Evolutionary conservation across 2,113 vertebrate genomes (phyloP).

Genomic region (Forbesichthys papilliferus): DNA sequence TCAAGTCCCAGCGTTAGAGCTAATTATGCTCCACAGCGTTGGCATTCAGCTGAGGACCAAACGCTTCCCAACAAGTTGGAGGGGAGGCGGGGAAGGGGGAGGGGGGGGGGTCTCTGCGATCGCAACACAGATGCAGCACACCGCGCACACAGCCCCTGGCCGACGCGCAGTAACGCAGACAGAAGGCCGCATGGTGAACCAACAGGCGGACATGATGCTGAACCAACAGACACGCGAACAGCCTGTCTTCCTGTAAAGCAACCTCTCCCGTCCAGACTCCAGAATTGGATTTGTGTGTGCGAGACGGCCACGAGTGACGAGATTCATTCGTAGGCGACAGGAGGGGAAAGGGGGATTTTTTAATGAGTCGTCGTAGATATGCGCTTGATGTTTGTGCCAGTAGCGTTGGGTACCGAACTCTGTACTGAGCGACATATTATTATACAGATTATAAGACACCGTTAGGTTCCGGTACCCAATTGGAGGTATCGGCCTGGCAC

Average conservation of each 20-base stretch:
- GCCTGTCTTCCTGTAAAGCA: constrained; percentile 26
- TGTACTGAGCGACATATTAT: too few relatives aligned
- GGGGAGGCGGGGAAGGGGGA: constrained; percentile 10
- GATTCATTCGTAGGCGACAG: constrained; percentile 51
- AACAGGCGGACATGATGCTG: neutral
- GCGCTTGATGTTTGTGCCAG: constrained; percentile 25
- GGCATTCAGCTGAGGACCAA: constrained; percentile 41
- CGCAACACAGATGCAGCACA: constrained; percentile 50
- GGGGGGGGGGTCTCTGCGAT: constrained; percentile 50
- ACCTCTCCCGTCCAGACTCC: constrained; percentile 11
- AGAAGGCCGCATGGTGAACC: constrained; percentile 37
- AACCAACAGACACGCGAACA: constrained; percentile 11
- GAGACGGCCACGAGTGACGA: constrained; percentile 22
- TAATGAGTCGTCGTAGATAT: constrained; percentile 44
- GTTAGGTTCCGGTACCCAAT: too few relatives aligned
- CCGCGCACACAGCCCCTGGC: constrained; percentile 32
- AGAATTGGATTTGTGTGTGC: constrained; percentile 22
- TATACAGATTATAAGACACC: too few relatives aligned
- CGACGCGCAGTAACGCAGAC: constrained; percentile 44
- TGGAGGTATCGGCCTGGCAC: too few relatives aligned
- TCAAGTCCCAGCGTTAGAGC: constrained; percentile 62
- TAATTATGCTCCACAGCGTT: constrained; percentile 56
- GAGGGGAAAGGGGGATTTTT: constrained; percentile 33
- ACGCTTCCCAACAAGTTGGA: constrained; percentile 36
- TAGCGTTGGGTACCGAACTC: too few relatives aligned